Base-by-base conservation (phyloP, 2,797 vertebrate species). In the Tadarida brasiliensis region DNA sequence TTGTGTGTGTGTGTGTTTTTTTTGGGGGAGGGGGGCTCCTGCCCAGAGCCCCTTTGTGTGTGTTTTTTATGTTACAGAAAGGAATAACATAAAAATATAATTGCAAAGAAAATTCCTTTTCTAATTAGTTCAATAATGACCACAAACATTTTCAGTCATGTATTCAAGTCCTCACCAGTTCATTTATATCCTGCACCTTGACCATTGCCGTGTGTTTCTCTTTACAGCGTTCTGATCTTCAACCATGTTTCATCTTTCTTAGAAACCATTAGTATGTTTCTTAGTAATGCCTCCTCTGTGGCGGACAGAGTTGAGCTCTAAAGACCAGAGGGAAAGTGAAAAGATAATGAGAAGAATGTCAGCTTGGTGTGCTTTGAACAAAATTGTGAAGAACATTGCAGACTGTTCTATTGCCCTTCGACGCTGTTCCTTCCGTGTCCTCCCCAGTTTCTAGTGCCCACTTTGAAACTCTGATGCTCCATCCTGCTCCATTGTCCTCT, bases 371-470 rank as follows among this genome's bases (percentile, higher is more conserved):
- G 30, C 22, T 51, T 44, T 65, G n/a, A 24, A 22, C 30, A 59
- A 47, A 73, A 33, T 2, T 8, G 7, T 30, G 30, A 44, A 70
- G 71, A 54, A 8, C 2, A 26, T 51, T 10, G 19, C 14, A 3
- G 5, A 22, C 28, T 4, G 35, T 81, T 35, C 28, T 35, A 22
- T 7, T 20, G 80, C n/a, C 3, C 3, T 49, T 89, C 22, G 20
- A 14, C 7, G 2, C 28, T 11, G 1, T 15, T 10, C 22, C 47
- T 33, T n/a, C 26, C 0, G 28, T 7, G 30, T 22, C n/a, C 51
- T 49, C 14, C 15, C 30, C 28, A 24, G 61, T 4, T 70, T 6
- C 67, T 7, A 44, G 44, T 14, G 11, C 59, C 59, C 24, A 7
- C 51, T 22, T 7, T 10, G 65, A 15, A 85, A 54, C n/a, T 11